Evolutionary conservation across 2,797 vertebrate species (phyloP).

Genomic region (Acrossocheilus fasciatus): DNA sequence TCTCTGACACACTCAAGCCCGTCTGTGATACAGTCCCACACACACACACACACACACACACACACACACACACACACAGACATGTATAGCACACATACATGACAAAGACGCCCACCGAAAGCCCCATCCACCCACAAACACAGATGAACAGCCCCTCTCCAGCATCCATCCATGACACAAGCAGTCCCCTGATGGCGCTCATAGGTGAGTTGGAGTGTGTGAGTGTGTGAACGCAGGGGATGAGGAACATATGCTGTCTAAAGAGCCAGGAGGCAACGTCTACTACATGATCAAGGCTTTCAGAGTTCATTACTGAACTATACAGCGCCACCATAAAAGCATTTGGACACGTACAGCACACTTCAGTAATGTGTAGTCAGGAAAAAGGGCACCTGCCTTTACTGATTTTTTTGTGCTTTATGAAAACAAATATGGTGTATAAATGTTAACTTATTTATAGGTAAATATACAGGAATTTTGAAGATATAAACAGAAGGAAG

Average conservation of each 20-base stretch:
- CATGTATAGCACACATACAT: slow-evolving; percentile 38
- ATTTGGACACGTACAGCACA: not conserved
- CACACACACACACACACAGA: not conserved
- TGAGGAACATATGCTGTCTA: slow-evolving; percentile 28
- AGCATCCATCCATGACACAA: slow-evolving; percentile 18
- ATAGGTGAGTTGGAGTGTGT: slow-evolving; percentile 15
- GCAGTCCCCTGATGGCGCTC: slow-evolving; percentile 20
- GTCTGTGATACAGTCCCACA: slow-evolving; percentile 49
- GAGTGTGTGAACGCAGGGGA: not conserved
- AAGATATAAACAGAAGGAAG: not conserved
- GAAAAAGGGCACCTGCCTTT: not conserved
- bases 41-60: not conserved
- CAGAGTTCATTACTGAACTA: slow-evolving; percentile 23
- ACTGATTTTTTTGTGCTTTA: not conserved
- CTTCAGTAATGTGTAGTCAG: not conserved
- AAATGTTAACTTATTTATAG: not conserved
- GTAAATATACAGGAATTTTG: not conserved
- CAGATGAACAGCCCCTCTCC: slow-evolving; percentile 25
- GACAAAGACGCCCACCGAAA: slow-evolving; percentile 24
- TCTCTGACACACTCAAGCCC: slow-evolving; percentile 64
- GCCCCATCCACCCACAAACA: slow-evolving; percentile 41
- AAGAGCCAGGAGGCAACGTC: slow-evolving; percentile 14
- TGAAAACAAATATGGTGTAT: not conserved
- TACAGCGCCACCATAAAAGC: slow-evolving; percentile 8
- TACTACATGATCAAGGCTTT: slow-evolving; percentile 26